phyloP scores from a whole-genome alignment of 2,888 invertebrate species.

The Linnaemya tessellans region DNA sequence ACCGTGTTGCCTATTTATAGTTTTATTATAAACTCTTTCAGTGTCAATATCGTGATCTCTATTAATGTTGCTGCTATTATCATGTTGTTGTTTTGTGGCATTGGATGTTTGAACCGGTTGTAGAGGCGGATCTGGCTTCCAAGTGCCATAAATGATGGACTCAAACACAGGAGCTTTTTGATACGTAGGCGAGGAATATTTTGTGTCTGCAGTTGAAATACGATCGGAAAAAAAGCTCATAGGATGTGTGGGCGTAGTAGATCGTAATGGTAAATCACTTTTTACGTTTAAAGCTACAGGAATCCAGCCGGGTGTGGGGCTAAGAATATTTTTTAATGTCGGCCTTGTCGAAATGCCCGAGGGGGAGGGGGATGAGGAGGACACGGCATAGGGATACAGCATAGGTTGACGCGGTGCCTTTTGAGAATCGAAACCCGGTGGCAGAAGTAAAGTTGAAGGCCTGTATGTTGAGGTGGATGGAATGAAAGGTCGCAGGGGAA shows the following conservation, averaged over 20 bases:
- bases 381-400: slow-evolving; percentile 71
- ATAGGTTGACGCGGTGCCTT: slow-evolving; percentile 69
- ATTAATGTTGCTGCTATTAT: slow-evolving; percentile 10
- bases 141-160: slow-evolving; percentile 78
- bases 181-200: slow-evolving; percentile 38
- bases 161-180: slow-evolving; percentile 73
- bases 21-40: slow-evolving; percentile 63
- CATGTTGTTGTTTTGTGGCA: slow-evolving; percentile 26
- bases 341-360: slow-evolving; percentile 38
- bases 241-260: slow-evolving; percentile 13
- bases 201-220: slow-evolving; percentile 24
- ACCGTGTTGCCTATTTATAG: slow-evolving; percentile 68
- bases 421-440: slow-evolving; percentile 73
- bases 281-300: slow-evolving; percentile 32
- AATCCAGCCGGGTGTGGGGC: slow-evolving; percentile 27
- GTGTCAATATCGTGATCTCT: slow-evolving; percentile 7
- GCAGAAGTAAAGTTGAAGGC: slow-evolving; percentile 66
- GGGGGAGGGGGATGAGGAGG: slow-evolving; percentile 46
- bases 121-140: slow-evolving; percentile 78
- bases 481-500: slow-evolving; percentile 16
- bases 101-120: slow-evolving; percentile 71
- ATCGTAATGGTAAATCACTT: not conserved
- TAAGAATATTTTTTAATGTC: slow-evolving; percentile 1
- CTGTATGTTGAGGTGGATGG: slow-evolving; percentile 52
- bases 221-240: slow-evolving; percentile 46